phyloP scores from a whole-genome alignment of 2,113 vertebrate species.

The Saimiri boliviensis region DNA sequence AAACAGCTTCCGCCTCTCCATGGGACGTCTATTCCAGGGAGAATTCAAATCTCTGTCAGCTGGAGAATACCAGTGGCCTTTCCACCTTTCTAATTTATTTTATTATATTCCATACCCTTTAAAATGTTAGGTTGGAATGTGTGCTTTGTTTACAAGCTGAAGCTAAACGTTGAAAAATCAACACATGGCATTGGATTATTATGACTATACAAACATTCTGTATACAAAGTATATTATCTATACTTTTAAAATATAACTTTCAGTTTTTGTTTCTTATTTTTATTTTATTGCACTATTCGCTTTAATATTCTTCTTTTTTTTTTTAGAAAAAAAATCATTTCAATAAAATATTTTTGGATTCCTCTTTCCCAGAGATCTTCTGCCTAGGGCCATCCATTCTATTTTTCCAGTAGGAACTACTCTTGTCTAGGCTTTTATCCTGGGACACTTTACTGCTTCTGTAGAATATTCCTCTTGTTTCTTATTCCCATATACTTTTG shows the following conservation, averaged over 20 bases:
- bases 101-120: background rate
- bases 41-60: background rate
- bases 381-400: background rate
- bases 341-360: background rate
- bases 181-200: background rate
- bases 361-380: background rate
- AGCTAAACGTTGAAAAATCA: background rate
- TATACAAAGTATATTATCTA: background rate
- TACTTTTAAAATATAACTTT: background rate
- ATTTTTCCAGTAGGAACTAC: background rate
- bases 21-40: too few relatives aligned
- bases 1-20: too few relatives aligned
- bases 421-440: background rate
- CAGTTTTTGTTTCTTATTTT: background rate
- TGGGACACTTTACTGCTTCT: background rate
- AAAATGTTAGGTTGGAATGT: background rate
- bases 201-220: background rate
- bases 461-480: background rate
- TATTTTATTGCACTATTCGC: background rate
- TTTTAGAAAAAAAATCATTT: background rate
- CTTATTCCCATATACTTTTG: background rate
- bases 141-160: background rate
- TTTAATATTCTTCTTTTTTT: background rate
- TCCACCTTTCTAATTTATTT: background rate
- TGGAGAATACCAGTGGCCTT: background rate